A percentile compares a stretch with the other conserved stretches of the same genome.
Evolutionary conservation across 2,113 vertebrate species (phyloP).

Genomic region (Calidris pygmaea): DNA sequence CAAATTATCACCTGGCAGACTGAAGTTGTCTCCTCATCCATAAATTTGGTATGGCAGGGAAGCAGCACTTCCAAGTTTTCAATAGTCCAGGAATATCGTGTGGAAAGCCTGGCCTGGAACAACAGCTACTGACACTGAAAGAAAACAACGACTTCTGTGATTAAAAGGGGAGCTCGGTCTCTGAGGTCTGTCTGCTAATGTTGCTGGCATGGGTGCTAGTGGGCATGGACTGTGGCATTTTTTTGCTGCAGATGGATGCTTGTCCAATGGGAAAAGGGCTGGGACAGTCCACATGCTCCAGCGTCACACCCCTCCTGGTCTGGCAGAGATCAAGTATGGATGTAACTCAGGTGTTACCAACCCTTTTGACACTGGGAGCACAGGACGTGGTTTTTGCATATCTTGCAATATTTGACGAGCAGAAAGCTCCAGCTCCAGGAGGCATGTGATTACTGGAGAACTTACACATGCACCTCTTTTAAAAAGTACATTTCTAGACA

Average conservation of each 20-base stretch:
- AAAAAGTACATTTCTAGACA: not conserved
- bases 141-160: not conserved
- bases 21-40: conserved; percentile 56
- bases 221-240: conserved; percentile 10
- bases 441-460: not conserved
- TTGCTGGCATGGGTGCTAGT: conserved; percentile 17
- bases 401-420: not conserved
- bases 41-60: conserved; percentile 19
- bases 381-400: not conserved
- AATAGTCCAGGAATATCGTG: not conserved
- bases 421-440: not conserved
- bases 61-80: conserved; percentile 11
- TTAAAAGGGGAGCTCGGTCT: not conserved
- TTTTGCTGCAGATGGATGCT: not conserved
- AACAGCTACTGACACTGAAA: not conserved
- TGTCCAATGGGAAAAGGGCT: conserved; percentile 14
- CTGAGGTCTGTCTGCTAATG: conserved; percentile 21
- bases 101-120: conserved; percentile 4
- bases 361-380: not conserved
- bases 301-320: not conserved
- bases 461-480: not conserved
- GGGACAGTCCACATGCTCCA: not conserved
- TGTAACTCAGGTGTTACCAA: not conserved
- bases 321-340: not conserved
- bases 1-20: conserved; percentile 63